Conservation (phyloP, 35 echinoderm and acorn worm genomes). For the Eucidaris tribuloides region DNA sequence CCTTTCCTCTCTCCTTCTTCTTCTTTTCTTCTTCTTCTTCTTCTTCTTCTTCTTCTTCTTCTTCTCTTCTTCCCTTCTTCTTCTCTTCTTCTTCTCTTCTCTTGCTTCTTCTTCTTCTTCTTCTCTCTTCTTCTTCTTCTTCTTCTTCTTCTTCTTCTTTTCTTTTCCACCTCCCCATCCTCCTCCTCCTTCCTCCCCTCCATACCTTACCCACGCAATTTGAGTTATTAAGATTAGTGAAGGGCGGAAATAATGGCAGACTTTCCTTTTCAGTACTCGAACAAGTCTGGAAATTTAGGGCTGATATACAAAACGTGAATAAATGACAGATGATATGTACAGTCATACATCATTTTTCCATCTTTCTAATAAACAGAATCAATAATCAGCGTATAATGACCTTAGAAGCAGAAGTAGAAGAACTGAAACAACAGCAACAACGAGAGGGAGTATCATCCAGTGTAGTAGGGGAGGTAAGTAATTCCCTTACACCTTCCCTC, state of each 20-base stretch:
- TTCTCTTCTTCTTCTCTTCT: not conserved
- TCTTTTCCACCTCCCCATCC: no score
- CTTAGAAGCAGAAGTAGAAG: slow-evolving; percentile 84
- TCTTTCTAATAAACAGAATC: slow-evolving; percentile 37
- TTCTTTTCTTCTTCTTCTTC: not conserved
- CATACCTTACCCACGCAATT: no score
- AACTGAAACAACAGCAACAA: slow-evolving; percentile 67
- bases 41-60: not conserved
- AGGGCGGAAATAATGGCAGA: no score
- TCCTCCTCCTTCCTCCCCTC: no score
- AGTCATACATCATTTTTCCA: not conserved
- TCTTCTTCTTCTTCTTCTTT: no score
- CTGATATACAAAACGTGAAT: no score
- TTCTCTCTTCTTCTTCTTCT: not conserved
- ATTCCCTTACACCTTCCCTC: no score
- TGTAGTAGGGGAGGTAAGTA: slow-evolving; percentile 78
- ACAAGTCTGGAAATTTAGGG: no score
- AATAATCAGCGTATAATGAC: slow-evolving; percentile 83
- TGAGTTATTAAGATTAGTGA: no score
- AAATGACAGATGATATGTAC: no score
- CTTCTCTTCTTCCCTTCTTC: not conserved
- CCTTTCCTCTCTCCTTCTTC: not conserved
- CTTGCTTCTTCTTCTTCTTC: no score
- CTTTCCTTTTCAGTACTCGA: no score
- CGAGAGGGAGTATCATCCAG: slow-evolving; percentile 60